Conservation (phyloP, 2,113 vertebrate species). For the Phoenicopterus ruber region DNA sequence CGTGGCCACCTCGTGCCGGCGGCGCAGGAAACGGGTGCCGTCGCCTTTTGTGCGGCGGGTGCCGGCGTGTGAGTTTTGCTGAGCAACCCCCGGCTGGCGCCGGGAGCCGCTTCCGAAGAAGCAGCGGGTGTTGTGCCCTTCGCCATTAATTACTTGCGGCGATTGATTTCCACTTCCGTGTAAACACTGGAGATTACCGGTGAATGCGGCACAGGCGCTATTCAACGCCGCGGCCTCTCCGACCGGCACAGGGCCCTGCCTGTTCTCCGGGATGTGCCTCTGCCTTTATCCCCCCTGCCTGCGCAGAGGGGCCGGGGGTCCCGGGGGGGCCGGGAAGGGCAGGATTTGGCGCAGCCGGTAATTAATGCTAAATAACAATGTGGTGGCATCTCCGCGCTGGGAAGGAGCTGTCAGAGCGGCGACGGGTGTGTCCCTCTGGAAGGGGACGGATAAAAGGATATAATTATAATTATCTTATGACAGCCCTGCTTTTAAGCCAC, state of each 20-base stretch:
- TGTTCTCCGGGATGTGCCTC: not conserved
- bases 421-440: fast-evolving
- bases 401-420: not conserved
- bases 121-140: not conserved
- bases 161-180: constrained; percentile 15
- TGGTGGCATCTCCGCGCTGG: not conserved
- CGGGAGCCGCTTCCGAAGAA: not conserved
- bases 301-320: not conserved
- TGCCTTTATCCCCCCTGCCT: not conserved
- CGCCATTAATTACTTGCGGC: not conserved
- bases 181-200: not conserved
- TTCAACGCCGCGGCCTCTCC: not conserved
- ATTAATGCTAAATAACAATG: not conserved
- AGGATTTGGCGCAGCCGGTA: not conserved
- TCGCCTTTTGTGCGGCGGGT: not conserved
- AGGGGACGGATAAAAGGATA: not conserved
- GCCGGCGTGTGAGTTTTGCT: not conserved
- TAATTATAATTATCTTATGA: not conserved
- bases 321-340: not conserved
- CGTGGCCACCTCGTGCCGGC: not conserved
- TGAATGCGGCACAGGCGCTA: not conserved
- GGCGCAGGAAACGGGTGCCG: not conserved
- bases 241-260: not conserved
- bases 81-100: not conserved
- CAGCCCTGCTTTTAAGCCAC: not conserved